phyloP scores from a whole-genome alignment of 1,140 invertebrate species.

The Diabrotica virgifera region DNA sequence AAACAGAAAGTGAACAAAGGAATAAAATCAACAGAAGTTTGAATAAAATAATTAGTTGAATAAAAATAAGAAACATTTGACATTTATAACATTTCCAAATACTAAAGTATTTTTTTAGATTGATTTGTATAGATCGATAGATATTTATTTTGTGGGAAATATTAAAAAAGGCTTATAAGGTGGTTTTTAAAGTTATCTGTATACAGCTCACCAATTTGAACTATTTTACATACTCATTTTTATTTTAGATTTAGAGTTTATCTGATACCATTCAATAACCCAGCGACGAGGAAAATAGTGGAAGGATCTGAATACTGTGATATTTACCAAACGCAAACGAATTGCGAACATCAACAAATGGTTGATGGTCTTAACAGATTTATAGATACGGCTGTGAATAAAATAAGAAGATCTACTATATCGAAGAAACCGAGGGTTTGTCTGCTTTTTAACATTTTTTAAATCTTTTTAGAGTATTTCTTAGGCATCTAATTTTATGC shows the following conservation, averaged over 20 bases:
- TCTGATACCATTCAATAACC: conserved; percentile 73
- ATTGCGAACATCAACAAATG: conserved; percentile 62
- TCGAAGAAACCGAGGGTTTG: conserved; percentile 63
- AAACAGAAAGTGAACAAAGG: no score
- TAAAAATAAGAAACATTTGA: no score
- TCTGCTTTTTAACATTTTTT: conserved; percentile 19
- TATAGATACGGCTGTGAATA: conserved; percentile 85
- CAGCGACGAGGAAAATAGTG: conserved; percentile 68
- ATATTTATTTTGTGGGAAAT: no score
- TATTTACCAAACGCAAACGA: conserved; percentile 65
- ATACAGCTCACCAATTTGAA: background rate
- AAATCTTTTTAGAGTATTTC: no score
- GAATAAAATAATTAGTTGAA: no score
- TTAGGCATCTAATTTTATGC: no score
- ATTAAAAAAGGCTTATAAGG: no score
- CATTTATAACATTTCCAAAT: no score
- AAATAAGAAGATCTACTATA: conserved; percentile 72
- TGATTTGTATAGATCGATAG: no score
- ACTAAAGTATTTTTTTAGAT: no score
- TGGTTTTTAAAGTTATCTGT: no score
- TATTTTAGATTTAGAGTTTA: conserved; percentile 71
- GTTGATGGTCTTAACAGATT: conserved; percentile 81
- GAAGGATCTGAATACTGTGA: conserved; percentile 72
- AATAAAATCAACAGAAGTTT: no score
- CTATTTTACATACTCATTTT: conserved; percentile 8